These are phyloP conservation scores for Ammodytes dubius DNA, from an alignment of 2,113 vertebrate genomes.

Conservation along the genomic window DNA sequence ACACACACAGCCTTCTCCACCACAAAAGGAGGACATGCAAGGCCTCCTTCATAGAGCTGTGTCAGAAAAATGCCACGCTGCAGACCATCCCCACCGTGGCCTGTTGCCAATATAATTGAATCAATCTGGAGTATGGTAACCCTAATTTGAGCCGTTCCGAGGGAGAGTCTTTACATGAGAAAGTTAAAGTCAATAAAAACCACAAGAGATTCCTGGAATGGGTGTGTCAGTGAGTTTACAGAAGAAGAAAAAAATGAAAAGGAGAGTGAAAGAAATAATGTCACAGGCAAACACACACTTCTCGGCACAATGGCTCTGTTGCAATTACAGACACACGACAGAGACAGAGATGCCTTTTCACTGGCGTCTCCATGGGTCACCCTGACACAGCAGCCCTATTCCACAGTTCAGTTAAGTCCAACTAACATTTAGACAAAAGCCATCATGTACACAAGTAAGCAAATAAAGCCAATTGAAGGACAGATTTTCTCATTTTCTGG, in stretches of 20 bases:
- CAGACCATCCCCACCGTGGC: slow-evolving; percentile 66
- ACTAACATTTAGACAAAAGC: slow-evolving; percentile 21
- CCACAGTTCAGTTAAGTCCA: slow-evolving; percentile 9
- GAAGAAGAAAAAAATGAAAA: slow-evolving; percentile 58
- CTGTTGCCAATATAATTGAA: slow-evolving; percentile 65
- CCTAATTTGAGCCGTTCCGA: slow-evolving; percentile 66
- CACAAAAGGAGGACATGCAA: slow-evolving; percentile 62
- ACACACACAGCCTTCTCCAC: slow-evolving; percentile 49
- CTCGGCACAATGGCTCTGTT: slow-evolving; percentile 56
- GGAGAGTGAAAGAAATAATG: slow-evolving; percentile 56
- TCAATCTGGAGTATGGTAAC: slow-evolving; percentile 65
- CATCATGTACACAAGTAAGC: neutral
- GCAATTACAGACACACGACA: slow-evolving; percentile 55
- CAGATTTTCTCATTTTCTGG: neutral
- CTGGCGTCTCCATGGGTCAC: slow-evolving; percentile 21
- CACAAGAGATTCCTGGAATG: slow-evolving; percentile 80
- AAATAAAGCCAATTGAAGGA: neutral
- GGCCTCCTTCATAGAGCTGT: slow-evolving; percentile 61
- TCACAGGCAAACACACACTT: slow-evolving; percentile 65
- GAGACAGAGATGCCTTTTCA: slow-evolving; percentile 47
- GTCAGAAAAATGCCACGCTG: slow-evolving; percentile 62
- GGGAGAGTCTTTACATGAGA: slow-evolving; percentile 76
- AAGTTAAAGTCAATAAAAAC: slow-evolving; percentile 74
- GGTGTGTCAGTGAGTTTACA: slow-evolving; percentile 80
- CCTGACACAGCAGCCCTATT: slow-evolving; percentile 19